These are phyloP conservation scores for Plutella xylostella DNA, from an alignment of 2,888 invertebrate genomes.

Conservation along the genomic window DNA sequence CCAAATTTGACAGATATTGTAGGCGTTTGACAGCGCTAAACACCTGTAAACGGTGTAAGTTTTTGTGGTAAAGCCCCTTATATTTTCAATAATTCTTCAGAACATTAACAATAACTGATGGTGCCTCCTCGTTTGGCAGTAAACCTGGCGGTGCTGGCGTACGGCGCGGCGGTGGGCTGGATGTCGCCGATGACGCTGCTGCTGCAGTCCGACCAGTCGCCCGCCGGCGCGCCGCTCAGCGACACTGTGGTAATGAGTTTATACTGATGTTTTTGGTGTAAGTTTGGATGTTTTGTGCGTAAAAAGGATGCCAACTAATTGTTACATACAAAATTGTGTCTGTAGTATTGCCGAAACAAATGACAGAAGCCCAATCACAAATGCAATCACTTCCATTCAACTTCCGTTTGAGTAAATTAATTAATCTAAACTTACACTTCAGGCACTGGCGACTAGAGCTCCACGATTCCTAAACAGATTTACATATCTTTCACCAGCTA, in stretches of 20 bases:
- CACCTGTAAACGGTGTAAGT: neutral
- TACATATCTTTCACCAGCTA: too few species aligned
- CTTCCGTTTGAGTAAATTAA: too few species aligned
- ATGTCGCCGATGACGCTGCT: conserved; percentile 32
- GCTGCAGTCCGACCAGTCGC: conserved; percentile 24
- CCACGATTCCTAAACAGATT: too few species aligned
- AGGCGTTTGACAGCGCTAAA: neutral
- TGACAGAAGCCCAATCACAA: too few species aligned
- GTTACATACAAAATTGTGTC: neutral
- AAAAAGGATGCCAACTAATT: neutral
- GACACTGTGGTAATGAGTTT: conserved; percentile 8
- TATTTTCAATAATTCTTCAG: neutral
- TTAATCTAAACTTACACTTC: too few species aligned
- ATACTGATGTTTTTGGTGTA: too few species aligned
- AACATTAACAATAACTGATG: neutral
- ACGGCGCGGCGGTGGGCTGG: conserved; percentile 33
- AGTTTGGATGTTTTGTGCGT: too few species aligned
- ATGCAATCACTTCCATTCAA: too few species aligned
- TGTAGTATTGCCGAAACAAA: too few species aligned
- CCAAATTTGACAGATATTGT: too few species aligned
- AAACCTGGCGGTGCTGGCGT: conserved; percentile 29
- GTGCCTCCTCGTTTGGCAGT: conserved; percentile 20
- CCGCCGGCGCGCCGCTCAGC: conserved; percentile 23
- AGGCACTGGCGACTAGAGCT: too few species aligned
- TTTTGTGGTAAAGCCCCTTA: neutral